Evolutionary conservation across 1,140 invertebrate genomes (phyloP).

Genomic region (Saccostrea echinata): DNA sequence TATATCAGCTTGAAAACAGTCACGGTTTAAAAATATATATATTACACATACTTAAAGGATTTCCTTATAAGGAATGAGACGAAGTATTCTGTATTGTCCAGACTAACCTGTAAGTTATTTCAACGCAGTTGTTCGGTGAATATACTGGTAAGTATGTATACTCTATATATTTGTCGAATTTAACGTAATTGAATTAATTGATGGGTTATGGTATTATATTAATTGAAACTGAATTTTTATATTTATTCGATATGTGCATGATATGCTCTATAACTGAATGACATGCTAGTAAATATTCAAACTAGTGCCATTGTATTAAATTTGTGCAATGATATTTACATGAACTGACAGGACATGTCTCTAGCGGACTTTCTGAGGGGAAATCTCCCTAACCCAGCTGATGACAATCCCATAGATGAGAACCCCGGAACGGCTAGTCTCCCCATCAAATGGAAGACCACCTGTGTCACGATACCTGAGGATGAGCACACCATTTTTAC

Average conservation of each 20-base stretch:
- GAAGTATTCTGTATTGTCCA: no score
- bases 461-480: neutral
- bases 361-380: slow-evolving; percentile 26
- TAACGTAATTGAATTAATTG: no score
- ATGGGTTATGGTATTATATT: no score
- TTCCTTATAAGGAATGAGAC: no score
- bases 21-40: neutral
- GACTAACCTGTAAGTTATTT: no score
- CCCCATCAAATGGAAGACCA: neutral
- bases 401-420: neutral
- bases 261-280: no score
- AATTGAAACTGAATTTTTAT: no score
- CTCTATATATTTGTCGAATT: no score
- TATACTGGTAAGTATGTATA: no score
- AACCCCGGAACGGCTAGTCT: neutral
- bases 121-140: no score
- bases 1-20: neutral
- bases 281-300: neutral
- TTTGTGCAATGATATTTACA: neutral
- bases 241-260: no score
- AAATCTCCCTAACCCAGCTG: neutral
- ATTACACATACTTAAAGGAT: no score
- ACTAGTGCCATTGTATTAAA: neutral
- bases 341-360: neutral
- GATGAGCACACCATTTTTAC: slow-evolving; percentile 17